phyloP scores from a whole-genome alignment of 2,888 invertebrate genomes.

The Phalera bucephala region DNA sequence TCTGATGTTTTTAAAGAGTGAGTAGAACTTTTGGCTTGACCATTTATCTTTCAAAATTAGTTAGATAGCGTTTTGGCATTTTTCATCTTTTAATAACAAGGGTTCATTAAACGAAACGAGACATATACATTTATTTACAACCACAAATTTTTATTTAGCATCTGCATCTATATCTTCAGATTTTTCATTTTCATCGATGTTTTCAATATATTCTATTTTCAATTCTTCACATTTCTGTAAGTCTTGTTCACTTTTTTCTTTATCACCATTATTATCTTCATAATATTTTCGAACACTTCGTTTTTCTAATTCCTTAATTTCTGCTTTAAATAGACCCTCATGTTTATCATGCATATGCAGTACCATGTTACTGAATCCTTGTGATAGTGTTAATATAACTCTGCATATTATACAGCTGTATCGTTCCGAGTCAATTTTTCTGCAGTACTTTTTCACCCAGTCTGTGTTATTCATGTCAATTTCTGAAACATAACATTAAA shows the following conservation, averaged over 20 bases:
- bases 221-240: too few species aligned
- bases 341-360: conserved; percentile 6
- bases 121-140: too few species aligned
- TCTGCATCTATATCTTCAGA: too few species aligned
- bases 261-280: not conserved
- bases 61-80: too few species aligned
- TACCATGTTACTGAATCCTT: conserved; percentile 6
- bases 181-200: too few species aligned
- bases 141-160: too few species aligned
- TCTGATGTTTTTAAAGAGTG: too few species aligned
- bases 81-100: too few species aligned
- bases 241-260: not conserved
- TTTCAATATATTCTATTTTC: conserved; percentile 1
- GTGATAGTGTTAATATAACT: not conserved
- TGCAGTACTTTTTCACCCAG: conserved; percentile 6
- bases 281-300: not conserved
- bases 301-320: not conserved
- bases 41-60: too few species aligned
- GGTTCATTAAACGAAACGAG: too few species aligned
- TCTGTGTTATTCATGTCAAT: not conserved
- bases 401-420: conserved; percentile 8
- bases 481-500: too few species aligned
- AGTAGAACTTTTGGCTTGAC: too few species aligned
- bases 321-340: conserved; percentile 3
- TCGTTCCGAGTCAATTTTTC: not conserved